Base-by-base conservation (phyloP, 1,140 invertebrate genomes). In the Heliconius nattereri region DNA sequence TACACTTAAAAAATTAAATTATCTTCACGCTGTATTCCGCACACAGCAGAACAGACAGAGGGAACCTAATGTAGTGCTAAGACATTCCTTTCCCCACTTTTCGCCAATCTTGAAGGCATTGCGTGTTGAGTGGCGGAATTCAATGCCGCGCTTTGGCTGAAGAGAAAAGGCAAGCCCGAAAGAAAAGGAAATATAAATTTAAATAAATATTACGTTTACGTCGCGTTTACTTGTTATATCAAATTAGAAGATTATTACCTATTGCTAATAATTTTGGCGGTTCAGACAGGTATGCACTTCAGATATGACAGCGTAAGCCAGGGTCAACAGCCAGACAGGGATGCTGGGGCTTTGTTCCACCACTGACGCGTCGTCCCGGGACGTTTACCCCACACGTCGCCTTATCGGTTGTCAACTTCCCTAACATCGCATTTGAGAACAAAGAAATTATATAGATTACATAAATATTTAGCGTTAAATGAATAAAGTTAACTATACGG, bases 271-370 rank as follows among this genome's bases (percentile, higher is more conserved):
- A 66, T 66, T 66, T 29, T 66, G 13, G 26, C 40, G 29, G 26
- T 66, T 79, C 78, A 82, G 78, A 81, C 82, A 83, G 82, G 82
- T 81, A 40, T 72, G 76, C 74, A 75, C 60, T 16, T 73, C 60
- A 54, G 81, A 76, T 57, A 23, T 23, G 60, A 66, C 8, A 79
- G 76, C 71, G 76, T 29, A 26, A 78, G 23, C 73, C 45, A 49
- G 85, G 91, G 87, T 92, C 91, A 92, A 92, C 82, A 89, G 83
- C 90, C 90, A 90, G 91, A 90, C 90, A 73, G 85, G 84, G 85
- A 84, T 85, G 85, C 81, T 83, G 75, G 26, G 49, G 16, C 91
- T 92, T 92, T 91, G 91, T 91, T 86, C 84, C 80, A 85, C 81
- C 76, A 35, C 35, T 57, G 83, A 76, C 80, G 81, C 80, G 83